Evolutionary conservation across 2,113 vertebrate species (phyloP), one percentile per base, ranked within the genome.

Genomic region (Hippolais icterina): DNA sequence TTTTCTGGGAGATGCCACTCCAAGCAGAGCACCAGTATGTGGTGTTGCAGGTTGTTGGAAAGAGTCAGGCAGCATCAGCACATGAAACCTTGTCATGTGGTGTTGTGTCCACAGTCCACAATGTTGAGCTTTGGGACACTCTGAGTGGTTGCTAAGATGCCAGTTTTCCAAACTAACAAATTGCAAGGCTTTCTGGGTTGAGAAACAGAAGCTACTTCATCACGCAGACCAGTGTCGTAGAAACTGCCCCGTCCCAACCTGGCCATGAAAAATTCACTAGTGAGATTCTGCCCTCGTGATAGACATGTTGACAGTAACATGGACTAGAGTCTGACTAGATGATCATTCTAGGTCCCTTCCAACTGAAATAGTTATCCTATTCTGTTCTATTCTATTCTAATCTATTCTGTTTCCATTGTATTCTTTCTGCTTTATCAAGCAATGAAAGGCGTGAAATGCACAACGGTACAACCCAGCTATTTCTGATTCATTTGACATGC

Each of bases 401-500:
- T 65, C 47, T 19, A 44, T 44, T 44, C 44, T 19, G 19, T 44
- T 46, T 18, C 35, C 39, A 83, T 57, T 49, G 5, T 42, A 59
- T 41, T 54, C 11, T 42, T 47, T 74, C 46, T 37, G 39, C 50
- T 84, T 75, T 79, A 82, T n/a, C 37, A 94, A 71, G 37, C 2
- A 7, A 65, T 46, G 49, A 81, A 89, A 89, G 24, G 37, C 31
- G 50, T n/a, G n/a, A 87, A 93, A 72, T 14, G n/a, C 49, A 87
- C 46, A 88, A 56, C 5, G 83, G 52, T 49, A 65, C 12, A 76
- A 72, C 5, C 37, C 20, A 82, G 53, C 49, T 89, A 87, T 91
- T 96, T 95, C 83, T 87, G 72, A 85, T 75, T 87, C 56, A 63
- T 71, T 81, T 68, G 19, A 74, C 74, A 82, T 65, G 52, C 37